Evolutionary conservation across 2,888 invertebrate species (phyloP).

Genomic region (Scaptomyza reducta): DNA sequence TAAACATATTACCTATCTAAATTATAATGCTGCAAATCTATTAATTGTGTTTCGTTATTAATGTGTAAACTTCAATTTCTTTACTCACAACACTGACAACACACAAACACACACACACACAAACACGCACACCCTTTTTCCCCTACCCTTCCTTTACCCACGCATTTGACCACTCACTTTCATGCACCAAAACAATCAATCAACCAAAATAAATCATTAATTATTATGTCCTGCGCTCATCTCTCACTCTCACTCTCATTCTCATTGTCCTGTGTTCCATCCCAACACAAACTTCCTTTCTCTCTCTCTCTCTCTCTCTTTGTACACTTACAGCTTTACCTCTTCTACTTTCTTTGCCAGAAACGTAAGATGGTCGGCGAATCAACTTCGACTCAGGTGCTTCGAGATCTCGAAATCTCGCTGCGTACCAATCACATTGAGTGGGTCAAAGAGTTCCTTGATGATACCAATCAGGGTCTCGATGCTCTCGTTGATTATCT

Average conservation of each 20-base stretch:
- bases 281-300: slow-evolving; percentile 23
- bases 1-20: slow-evolving; percentile 9
- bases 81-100: slow-evolving; percentile 77
- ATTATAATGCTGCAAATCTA: slow-evolving; percentile 36
- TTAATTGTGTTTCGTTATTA: slow-evolving; percentile 69
- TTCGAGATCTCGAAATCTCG: slow-evolving; percentile 99
- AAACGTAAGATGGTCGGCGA: slow-evolving; percentile 98
- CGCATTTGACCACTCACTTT: slow-evolving; percentile 22
- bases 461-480: slow-evolving; percentile 97
- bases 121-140: slow-evolving; percentile 28
- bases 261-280: slow-evolving; percentile 34
- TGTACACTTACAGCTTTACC: slow-evolving; percentile 83
- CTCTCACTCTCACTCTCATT: slow-evolving; percentile 3
- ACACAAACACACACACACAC: slow-evolving; percentile 45
- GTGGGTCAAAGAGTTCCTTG: slow-evolving; percentile 99
- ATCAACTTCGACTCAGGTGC: slow-evolving; percentile 98
- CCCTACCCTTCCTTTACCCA: slow-evolving; percentile 12
- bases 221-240: slow-evolving; percentile 23
- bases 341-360: slow-evolving; percentile 88
- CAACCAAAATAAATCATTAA: slow-evolving; percentile 31
- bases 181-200: slow-evolving; percentile 36
- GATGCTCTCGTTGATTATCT: slow-evolving; percentile 99
- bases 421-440: slow-evolving; percentile 99
- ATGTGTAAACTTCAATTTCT: slow-evolving; percentile 77
- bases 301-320: slow-evolving; percentile 49